These are phyloP conservation scores for Paguma larvata DNA, from an alignment of 2,797 vertebrate genomes.

Conservation along the genomic window DNA sequence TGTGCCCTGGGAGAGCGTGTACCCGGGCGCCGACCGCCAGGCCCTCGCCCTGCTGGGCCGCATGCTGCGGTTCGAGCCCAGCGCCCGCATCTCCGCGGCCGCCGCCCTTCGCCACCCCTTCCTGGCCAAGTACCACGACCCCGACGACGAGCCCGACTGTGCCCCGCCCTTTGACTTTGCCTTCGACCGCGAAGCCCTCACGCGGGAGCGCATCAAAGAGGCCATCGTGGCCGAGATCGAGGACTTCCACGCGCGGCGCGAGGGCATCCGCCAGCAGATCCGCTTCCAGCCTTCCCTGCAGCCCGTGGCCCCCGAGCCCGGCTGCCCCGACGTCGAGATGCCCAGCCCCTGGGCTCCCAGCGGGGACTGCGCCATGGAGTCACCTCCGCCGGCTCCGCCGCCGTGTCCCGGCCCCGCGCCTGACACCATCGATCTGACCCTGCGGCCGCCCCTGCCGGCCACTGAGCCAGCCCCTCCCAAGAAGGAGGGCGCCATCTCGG, in stretches of 20 bases:
- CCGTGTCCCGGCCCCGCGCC: constrained; percentile 85
- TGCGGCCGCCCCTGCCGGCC: constrained; percentile 60
- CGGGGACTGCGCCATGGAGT: constrained; percentile 87
- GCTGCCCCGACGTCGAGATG: constrained; percentile 94
- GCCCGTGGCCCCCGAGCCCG: constrained; percentile 76
- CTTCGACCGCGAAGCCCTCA: constrained; percentile 92
- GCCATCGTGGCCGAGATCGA: constrained; percentile 96
- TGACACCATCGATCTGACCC: constrained; percentile 78
- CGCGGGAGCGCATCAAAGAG: constrained; percentile 95
- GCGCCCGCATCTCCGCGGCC: constrained; percentile 91
- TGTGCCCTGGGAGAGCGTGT: constrained; percentile 92
- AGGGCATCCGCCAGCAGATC: constrained; percentile 92
- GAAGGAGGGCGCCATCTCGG: constrained; percentile 95
- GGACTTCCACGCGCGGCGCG: constrained; percentile 94
- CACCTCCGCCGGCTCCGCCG: constrained; percentile 85
- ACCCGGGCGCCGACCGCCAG: constrained; percentile 92
- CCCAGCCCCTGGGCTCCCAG: constrained; percentile 90
- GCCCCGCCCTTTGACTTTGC: constrained; percentile 97
- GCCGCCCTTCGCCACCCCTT: constrained; percentile 95
- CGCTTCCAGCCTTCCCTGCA: constrained; percentile 92
- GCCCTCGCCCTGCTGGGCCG: constrained; percentile 92
- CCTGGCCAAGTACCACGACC: constrained; percentile 95
- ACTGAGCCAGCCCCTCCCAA: constrained; percentile 86
- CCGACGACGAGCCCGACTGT: constrained; percentile 96
- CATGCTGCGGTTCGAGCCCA: constrained; percentile 94